Conservation (phyloP, 2,797 vertebrate genomes). For the Alfaro cultratus region DNA sequence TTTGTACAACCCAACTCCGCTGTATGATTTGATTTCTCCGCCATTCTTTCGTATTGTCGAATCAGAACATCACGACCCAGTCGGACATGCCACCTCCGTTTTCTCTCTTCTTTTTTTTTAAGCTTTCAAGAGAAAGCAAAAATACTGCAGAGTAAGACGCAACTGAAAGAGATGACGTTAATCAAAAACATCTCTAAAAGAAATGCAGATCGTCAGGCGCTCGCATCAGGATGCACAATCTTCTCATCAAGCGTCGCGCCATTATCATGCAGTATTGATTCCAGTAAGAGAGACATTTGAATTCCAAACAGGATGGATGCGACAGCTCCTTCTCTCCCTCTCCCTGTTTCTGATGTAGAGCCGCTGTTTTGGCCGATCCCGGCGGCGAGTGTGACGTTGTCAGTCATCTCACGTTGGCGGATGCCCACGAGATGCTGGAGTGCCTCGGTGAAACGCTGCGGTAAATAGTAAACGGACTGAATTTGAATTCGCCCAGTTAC, state of each 20-base stretch:
- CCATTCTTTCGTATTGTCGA: slow-evolving; percentile 23
- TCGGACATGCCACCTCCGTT: neutral
- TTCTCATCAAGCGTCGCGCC: slow-evolving; percentile 58
- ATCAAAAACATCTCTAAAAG: neutral
- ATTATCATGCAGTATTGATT: slow-evolving; percentile 72
- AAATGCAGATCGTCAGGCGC: neutral
- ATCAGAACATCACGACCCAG: slow-evolving; percentile 10
- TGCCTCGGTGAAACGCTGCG: neutral
- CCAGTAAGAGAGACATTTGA: slow-evolving; percentile 47
- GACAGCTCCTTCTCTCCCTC: slow-evolving; percentile 49
- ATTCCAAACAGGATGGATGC: slow-evolving; percentile 60
- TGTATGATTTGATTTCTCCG: slow-evolving; percentile 38
- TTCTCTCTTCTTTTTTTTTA: neutral
- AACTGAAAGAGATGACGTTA: neutral
- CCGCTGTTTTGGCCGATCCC: slow-evolving; percentile 19
- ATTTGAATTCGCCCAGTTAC: neutral
- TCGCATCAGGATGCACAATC: slow-evolving; percentile 1
- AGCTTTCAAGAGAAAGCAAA: neutral
- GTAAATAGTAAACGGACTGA: too few species aligned
- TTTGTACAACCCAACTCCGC: slow-evolving; percentile 11
- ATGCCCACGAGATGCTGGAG: slow-evolving; percentile 32
- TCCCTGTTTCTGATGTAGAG: slow-evolving; percentile 11
- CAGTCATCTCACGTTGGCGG: slow-evolving; percentile 40
- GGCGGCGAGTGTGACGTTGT: slow-evolving; percentile 35
- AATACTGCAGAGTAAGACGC: neutral